phyloP scores from a whole-genome alignment of 2,113 vertebrate genomes.

The Corydoras maculifer region DNA sequence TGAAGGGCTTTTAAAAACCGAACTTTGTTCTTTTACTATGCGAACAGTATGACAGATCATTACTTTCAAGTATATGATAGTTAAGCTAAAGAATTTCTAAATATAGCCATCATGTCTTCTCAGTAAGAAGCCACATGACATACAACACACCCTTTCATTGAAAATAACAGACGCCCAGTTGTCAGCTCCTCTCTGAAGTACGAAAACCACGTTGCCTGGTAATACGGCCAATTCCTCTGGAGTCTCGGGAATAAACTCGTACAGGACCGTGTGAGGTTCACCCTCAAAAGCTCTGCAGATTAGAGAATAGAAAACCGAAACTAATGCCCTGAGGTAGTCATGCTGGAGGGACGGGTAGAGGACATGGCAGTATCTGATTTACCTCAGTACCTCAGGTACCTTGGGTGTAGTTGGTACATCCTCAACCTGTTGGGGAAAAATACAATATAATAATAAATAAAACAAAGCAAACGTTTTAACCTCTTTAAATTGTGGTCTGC shows the following conservation, averaged over 20 bases:
- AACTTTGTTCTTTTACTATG: not conserved
- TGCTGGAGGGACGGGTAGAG: not conserved
- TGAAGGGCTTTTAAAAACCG: no score
- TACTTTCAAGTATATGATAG: not conserved
- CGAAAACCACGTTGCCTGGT: slow-evolving; percentile 91
- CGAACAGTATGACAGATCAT: not conserved
- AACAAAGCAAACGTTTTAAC: no score
- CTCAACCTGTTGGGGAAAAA: slow-evolving; percentile 53
- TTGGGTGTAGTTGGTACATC: slow-evolving; percentile 71
- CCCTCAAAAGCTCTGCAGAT: slow-evolving; percentile 77
- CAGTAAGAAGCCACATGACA: not conserved
- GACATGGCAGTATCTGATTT: slow-evolving; percentile 31
- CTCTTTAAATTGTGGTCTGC: no score
- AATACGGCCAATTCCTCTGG: slow-evolving; percentile 82
- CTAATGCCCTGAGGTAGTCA: not conserved
- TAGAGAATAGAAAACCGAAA: not conserved
- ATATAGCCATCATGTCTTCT: not conserved
- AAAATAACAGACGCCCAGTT: slow-evolving; percentile 94
- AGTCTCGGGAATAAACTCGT: slow-evolving; percentile 82
- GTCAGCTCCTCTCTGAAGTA: slow-evolving; percentile 81
- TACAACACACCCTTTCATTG: slow-evolving; percentile 78
- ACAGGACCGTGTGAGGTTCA: slow-evolving; percentile 81
- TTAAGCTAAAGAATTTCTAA: not conserved
- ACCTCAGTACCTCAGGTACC: slow-evolving; percentile 84
- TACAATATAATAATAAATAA: not conserved